Percentiles rank a stretch among this genome's conserved stretches.
These are phyloP conservation scores for Parauchenoglanis punctatus DNA, from an alignment of 2,797 vertebrate genomes.

Conservation along the genomic window DNA sequence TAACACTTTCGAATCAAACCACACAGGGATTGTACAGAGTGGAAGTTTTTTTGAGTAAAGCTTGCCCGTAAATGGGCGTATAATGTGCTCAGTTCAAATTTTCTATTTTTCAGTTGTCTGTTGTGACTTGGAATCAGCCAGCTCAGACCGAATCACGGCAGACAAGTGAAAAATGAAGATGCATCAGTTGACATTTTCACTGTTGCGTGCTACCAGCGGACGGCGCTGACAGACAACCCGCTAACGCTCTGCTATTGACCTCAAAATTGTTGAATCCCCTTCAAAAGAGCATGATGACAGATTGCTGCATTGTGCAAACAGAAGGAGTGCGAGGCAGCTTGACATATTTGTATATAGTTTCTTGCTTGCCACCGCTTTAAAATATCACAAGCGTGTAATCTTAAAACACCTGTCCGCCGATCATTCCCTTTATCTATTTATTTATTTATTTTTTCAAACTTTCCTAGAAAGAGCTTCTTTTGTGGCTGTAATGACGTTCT, in stretches of 20 bases:
- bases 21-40: neutral
- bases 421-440: neutral
- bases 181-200: constrained; percentile 55
- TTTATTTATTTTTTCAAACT: neutral
- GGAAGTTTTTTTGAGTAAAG: neutral
- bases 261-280: constrained; percentile 54
- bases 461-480: constrained; percentile 19
- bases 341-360: constrained; percentile 55
- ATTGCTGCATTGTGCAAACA: constrained; percentile 42
- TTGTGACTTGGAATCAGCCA: neutral
- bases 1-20: constrained; percentile 13
- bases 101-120: neutral
- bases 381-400: constrained; percentile 44
- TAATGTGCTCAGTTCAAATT: neutral
- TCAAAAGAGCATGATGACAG: constrained; percentile 55
- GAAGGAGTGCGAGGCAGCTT: constrained; percentile 51
- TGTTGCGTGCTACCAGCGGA: constrained; percentile 44
- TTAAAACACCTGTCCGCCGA: constrained; percentile 34
- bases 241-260: constrained; percentile 55
- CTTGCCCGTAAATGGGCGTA: neutral
- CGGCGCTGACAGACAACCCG: constrained; percentile 58
- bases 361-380: constrained; percentile 31
- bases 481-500: constrained; percentile 29
- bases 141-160: constrained; percentile 1
- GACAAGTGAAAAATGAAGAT: constrained; percentile 54